Conservation (phyloP, 2,113 vertebrate genomes). For the Calonectris borealis region DNA sequence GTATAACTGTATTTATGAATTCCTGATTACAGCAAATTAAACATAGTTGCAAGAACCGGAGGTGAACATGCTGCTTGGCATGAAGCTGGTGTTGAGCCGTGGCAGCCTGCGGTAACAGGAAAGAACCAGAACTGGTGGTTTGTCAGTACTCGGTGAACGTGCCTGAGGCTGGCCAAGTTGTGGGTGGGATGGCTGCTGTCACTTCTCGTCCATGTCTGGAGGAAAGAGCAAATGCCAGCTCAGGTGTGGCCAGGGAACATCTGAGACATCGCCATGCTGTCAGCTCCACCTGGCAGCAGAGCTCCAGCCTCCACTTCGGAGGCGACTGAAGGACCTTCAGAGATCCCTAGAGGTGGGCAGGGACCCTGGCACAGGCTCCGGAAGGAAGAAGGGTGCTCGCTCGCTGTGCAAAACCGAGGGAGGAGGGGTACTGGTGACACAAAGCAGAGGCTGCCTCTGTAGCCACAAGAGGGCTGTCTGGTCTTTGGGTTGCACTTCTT, state of each 20-base stretch:
- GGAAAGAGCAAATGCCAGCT: not conserved
- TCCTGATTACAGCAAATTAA: not conserved
- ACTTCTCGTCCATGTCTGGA: not conserved
- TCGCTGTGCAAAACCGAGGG: not conserved
- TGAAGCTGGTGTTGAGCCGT: not conserved
- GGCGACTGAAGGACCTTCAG: not conserved
- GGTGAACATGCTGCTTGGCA: not conserved
- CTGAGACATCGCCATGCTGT: not conserved
- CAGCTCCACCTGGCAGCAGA: not conserved
- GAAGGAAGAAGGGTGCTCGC: rapidly evolving
- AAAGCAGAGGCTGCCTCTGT: not conserved
- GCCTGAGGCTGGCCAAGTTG: not conserved
- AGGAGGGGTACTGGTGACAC: not conserved
- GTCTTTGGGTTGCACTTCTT: not conserved
- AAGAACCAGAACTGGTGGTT: not conserved
- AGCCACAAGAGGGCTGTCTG: constrained; percentile 32
- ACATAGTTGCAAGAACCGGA: not conserved
- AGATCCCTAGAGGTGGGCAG: not conserved
- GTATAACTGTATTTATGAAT: not conserved
- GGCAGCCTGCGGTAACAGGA: not conserved
- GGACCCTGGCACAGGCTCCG: not conserved
- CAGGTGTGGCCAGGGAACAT: not conserved
- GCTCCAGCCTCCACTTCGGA: not conserved
- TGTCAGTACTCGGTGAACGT: not conserved
- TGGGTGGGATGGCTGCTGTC: not conserved